These are phyloP conservation scores for Dysmachus trigonus DNA, from an alignment of 2,888 invertebrate genomes.

Conservation along the genomic window DNA sequence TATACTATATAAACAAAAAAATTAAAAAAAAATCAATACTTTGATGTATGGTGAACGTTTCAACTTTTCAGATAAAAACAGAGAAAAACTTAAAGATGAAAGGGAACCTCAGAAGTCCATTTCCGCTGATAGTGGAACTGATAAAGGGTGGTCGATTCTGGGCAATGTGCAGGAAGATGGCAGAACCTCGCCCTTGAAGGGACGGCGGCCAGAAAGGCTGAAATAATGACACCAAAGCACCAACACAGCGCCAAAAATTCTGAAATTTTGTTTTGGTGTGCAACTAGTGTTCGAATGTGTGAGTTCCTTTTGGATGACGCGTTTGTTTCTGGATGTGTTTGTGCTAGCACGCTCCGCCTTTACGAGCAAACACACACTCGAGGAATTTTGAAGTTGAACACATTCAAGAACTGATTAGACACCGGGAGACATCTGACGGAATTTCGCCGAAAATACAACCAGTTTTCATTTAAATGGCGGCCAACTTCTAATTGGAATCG, in stretches of 20 bases:
- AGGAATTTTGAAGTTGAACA: background rate
- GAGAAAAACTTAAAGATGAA: slow-evolving; percentile 19
- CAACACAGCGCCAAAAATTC: background rate
- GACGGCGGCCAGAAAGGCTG: background rate
- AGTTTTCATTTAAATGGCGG: background rate
- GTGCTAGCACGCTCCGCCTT: slow-evolving; percentile 21
- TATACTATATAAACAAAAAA: background rate
- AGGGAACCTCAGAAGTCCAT: slow-evolving; percentile 30
- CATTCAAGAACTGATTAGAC: background rate
- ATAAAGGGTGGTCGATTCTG: slow-evolving; percentile 8
- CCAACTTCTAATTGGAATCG: background rate
- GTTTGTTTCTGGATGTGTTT: background rate
- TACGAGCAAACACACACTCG: background rate
- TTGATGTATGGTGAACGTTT: background rate
- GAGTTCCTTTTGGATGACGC: background rate
- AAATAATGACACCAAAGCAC: background rate
- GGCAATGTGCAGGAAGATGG: background rate
- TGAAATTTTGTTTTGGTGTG: background rate
- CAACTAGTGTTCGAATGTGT: background rate
- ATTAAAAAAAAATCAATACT: slow-evolving; percentile 4
- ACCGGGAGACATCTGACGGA: slow-evolving; percentile 17
- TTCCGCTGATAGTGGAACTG: slow-evolving; percentile 38
- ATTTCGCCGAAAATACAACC: background rate
- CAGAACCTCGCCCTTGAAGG: background rate
- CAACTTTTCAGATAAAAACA: slow-evolving; percentile 4